A percentile compares a stretch with the other conserved stretches of the same genome.
These are phyloP conservation scores for Agapornis roseicollis DNA, from an alignment of 2,113 vertebrate genomes.

Conservation along the genomic window DNA sequence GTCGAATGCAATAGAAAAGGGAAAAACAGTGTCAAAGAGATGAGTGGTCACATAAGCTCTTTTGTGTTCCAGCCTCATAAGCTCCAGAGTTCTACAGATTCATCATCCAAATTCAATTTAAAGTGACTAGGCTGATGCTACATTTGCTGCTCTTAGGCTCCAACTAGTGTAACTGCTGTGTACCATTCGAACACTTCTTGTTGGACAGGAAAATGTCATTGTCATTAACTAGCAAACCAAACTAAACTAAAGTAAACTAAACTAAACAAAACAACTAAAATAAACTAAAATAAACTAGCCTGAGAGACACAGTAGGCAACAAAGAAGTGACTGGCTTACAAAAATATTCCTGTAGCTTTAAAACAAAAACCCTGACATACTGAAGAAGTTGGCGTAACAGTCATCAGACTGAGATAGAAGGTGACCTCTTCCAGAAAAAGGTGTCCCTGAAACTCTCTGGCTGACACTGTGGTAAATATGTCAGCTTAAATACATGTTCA, in stretches of 20 bases:
- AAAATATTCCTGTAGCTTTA: neutral
- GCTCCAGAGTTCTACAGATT: neutral
- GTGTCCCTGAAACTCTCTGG: neutral
- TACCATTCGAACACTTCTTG: conserved; percentile 19
- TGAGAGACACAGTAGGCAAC: fast-evolving
- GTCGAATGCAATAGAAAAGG: neutral
- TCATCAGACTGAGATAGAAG: neutral
- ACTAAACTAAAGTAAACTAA: neutral
- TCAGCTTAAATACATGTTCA: neutral
- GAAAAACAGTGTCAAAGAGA: neutral
- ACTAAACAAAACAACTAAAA: neutral
- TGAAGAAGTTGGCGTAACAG: neutral
- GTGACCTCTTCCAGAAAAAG: neutral
- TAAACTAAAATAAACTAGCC: neutral
- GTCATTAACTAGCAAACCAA: neutral
- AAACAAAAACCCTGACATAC: neutral
- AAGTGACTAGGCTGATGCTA: conserved; percentile 21
- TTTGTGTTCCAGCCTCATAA: neutral
- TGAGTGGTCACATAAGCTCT: neutral
- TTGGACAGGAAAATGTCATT: neutral
- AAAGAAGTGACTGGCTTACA: neutral
- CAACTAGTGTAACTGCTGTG: neutral
- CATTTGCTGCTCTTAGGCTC: neutral
- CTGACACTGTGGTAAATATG: neutral
- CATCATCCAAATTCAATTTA: conserved; percentile 45